A percentile compares a stretch with the other conserved stretches of the same genome.
phyloP scores from a whole-genome alignment of 2,797 vertebrate genomes.

The Ptychobarbus kaznakovi region DNA sequence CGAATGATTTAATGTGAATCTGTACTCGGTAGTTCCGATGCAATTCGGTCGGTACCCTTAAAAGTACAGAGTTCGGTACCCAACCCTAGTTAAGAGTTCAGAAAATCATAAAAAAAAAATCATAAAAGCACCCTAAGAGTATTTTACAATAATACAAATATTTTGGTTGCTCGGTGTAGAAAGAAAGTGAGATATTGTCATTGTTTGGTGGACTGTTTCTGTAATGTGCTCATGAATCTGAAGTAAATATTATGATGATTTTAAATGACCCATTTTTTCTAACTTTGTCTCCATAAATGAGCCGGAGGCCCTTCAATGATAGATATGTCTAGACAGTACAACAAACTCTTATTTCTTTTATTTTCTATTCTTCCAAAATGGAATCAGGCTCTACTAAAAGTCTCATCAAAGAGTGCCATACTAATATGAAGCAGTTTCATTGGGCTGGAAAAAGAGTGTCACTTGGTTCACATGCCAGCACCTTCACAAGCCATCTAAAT shows the following conservation, averaged over 20 bases:
- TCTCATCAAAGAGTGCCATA: background rate
- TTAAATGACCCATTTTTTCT: background rate
- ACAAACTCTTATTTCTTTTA: background rate
- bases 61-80: too few relatives aligned
- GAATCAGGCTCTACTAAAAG: background rate
- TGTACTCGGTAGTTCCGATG: too few relatives aligned
- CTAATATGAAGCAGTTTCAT: background rate
- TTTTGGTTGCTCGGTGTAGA: background rate
- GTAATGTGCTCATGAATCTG: background rate
- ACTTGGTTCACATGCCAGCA: slow-evolving; percentile 1
- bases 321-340: background rate
- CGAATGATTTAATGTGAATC: too few relatives aligned
- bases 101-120: too few relatives aligned
- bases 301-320: background rate
- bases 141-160: too few relatives aligned
- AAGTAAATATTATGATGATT: background rate
- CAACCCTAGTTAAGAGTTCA: too few relatives aligned
- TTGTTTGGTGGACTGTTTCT: background rate
- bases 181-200: background rate
- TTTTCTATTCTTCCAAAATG: background rate
- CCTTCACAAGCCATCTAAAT: background rate
- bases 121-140: too few relatives aligned
- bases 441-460: background rate
- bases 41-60: too few relatives aligned
- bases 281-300: background rate